Base-by-base conservation (phyloP, 2,888 invertebrate species). In the Dioctria rufipes region DNA sequence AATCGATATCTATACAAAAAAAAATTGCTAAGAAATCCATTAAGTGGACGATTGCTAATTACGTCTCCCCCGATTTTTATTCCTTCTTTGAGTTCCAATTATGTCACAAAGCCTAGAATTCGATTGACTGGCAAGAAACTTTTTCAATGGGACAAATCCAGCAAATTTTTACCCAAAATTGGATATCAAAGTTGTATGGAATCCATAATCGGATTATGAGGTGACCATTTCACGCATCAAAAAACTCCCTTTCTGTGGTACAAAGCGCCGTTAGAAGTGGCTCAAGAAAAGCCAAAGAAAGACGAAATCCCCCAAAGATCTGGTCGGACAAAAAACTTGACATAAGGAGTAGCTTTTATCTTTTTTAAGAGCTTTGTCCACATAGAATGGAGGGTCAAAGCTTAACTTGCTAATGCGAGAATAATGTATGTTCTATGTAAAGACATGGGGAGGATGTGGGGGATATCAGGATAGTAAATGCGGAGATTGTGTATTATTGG, bases 121-220 rank as follows among this genome's bases (percentile, higher is more conserved):
- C 61, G 75, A 75, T 75, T 75, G 75, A 75, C 60, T 75, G 25
- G 61, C 75, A 60, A 75, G 60, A 39, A 75, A 61, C 58, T 25
- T 60, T 25, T 37, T 75, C 60, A 75, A 75, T 75, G 43, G 75
- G 75, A 46, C 75, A 61, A 75, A 75, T 75, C 61, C 75, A 75
- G 75, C 60, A 60, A 60, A 75, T 78, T 61, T 78, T 61, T 78
- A 25, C 63, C 61, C 63, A 63, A 78, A 78, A 78, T 78, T 78
- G 77, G 77, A 78, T 78, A 78, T 71, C 80, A 63, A 80, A 46
- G 69, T 80, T 71, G 63, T 63, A 42, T 80, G 49, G 58, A 80
- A 83, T 84, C 84, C 83, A 85, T 88, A 88, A 88, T 87, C 88
- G 86, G 88, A 87, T 88, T 88, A 87, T 83, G 85, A 83, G 84